phyloP scores from a whole-genome alignment of 2,888 invertebrate species.

The Meteorus cinctellus region DNA sequence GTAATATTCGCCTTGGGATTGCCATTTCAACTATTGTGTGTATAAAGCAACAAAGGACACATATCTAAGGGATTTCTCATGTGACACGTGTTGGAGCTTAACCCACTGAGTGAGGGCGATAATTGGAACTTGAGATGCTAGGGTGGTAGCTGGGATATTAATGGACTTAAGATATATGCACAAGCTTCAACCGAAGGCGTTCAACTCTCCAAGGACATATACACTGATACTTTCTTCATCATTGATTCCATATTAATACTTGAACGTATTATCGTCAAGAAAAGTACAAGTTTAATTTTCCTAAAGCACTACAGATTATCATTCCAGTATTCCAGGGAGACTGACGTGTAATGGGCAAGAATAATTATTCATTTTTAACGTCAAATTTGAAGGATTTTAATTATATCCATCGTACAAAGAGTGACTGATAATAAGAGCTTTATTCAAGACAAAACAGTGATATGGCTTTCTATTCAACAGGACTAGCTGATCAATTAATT shows the following conservation, averaged over 20 bases:
- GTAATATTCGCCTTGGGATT: slow-evolving; percentile 27
- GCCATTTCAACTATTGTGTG: background rate
- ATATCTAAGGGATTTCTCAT: slow-evolving; percentile 17
- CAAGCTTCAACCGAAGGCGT: slow-evolving; percentile 2
- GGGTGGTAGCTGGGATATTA: slow-evolving; percentile 17
- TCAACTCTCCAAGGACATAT: slow-evolving; percentile 19
- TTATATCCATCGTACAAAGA: no score
- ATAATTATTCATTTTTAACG: no score
- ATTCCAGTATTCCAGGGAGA: no score
- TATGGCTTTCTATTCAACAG: no score
- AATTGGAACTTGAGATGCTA: background rate
- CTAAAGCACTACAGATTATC: no score
- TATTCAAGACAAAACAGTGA: no score
- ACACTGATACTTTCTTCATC: background rate
- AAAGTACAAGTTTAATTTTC: background rate
- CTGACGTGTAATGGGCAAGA: no score
- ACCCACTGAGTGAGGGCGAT: slow-evolving; percentile 7
- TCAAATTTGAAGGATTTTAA: no score
- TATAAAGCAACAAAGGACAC: background rate
- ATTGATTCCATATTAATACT: slow-evolving; percentile 27
- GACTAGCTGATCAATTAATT: no score
- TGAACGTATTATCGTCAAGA: background rate
- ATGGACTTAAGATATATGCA: slow-evolving; percentile 12
- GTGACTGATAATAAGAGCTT: no score
- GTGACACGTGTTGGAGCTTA: slow-evolving; percentile 35